Evolutionary conservation across 2,888 invertebrate genomes (phyloP).

Genomic region (Hyles lineata): DNA sequence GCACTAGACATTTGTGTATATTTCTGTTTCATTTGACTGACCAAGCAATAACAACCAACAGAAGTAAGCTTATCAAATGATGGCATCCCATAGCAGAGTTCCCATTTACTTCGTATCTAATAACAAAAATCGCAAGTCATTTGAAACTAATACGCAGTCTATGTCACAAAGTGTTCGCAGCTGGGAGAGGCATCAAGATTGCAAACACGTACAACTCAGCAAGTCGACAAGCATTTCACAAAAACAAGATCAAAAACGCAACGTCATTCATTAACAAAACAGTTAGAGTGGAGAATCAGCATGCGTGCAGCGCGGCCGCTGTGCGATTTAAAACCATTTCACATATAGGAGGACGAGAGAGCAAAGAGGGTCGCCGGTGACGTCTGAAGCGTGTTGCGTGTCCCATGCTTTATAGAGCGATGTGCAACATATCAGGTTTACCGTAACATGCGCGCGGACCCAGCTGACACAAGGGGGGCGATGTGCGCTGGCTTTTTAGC

Average conservation of each 20-base stretch:
- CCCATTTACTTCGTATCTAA: too few relatives aligned
- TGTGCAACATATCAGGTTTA: conserved; percentile 62
- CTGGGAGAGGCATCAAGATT: too few relatives aligned
- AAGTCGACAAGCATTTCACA: neutral
- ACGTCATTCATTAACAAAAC: conserved; percentile 19
- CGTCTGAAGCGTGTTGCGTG: conserved; percentile 42
- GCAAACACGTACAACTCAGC: neutral
- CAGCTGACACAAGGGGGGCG: neutral
- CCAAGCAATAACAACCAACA: too few relatives aligned
- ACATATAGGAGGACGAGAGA: conserved; percentile 28
- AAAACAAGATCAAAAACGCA: conserved; percentile 21
- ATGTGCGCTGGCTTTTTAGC: neutral
- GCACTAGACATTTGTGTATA: neutral
- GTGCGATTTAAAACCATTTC: conserved; percentile 27
- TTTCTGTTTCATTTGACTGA: too few relatives aligned
- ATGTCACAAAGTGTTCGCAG: too few relatives aligned
- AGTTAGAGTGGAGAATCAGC: conserved; percentile 16
- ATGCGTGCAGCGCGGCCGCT: conserved; percentile 9
- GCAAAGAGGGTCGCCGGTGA: conserved; percentile 37
- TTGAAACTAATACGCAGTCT: too few relatives aligned
- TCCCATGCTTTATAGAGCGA: conserved; percentile 55
- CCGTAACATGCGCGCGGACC: conserved; percentile 43
- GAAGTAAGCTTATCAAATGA: too few relatives aligned
- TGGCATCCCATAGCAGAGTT: too few relatives aligned
- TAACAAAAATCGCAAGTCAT: too few relatives aligned